These are phyloP conservation scores for Ptiloglossa arizonensis DNA, from an alignment of 1,140 invertebrate species.

Conservation along the genomic window DNA sequence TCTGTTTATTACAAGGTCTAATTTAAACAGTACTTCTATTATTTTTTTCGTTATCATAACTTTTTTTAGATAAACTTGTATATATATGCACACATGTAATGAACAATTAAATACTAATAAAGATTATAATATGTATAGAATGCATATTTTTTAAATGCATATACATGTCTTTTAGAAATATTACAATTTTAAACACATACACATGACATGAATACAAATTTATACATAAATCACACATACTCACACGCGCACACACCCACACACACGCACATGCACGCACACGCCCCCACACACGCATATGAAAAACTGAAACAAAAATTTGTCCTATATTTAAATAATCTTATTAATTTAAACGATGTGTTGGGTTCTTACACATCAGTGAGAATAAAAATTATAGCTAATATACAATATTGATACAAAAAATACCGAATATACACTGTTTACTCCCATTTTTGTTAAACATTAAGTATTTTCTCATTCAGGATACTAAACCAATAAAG, in stretches of 20 bases:
- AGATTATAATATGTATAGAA: not conserved
- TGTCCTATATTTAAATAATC: not conserved
- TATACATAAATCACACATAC: no score
- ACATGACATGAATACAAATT: slow-evolving; percentile 25
- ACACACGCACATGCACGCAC: no score
- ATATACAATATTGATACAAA: slow-evolving; percentile 19
- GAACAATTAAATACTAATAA: not conserved
- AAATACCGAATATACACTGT: slow-evolving; percentile 33
- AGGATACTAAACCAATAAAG: slow-evolving; percentile 90
- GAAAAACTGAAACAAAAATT: slow-evolving; percentile 9
- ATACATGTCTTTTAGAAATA: slow-evolving; percentile 23
- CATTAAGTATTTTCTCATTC: slow-evolving; percentile 49
- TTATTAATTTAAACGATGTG: slow-evolving; percentile 16
- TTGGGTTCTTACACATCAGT: not conserved
- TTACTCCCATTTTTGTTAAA: slow-evolving; percentile 37
- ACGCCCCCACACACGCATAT: no score
- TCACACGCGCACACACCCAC: no score
- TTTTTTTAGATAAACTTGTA: slow-evolving; percentile 16
- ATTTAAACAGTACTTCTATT: not conserved
- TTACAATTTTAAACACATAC: not conserved
- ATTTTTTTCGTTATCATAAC: not conserved
- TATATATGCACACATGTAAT: not conserved
- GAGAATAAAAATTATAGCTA: slow-evolving; percentile 12
- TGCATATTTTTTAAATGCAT: slow-evolving; percentile 17
- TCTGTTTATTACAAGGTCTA: slow-evolving; percentile 26